phyloP scores from a whole-genome alignment of 37 sponge, comb jelly and placozoan genomes.

The Bolinopsis microptera region DNA sequence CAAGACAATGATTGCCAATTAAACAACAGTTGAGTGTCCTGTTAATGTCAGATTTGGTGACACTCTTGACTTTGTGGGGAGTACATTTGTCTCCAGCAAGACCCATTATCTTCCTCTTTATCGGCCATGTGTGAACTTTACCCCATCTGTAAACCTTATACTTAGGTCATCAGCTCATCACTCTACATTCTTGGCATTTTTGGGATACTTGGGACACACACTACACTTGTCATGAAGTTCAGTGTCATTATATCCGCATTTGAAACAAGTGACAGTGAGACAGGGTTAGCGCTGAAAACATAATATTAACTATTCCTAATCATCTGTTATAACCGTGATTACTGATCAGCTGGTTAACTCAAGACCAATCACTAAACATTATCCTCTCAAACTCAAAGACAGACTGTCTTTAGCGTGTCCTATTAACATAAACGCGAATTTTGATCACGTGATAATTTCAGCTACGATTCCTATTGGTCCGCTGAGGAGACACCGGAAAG shows the following conservation, averaged over 20 bases:
- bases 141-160: not conserved
- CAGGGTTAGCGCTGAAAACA: no score
- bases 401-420: no score
- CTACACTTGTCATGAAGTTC: no score
- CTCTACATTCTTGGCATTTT: not conserved
- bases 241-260: no score
- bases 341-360: no score
- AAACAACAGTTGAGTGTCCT: not conserved
- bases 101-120: not conserved
- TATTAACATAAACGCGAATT: no score
- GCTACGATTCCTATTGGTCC: conserved; percentile 62
- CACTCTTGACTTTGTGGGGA: not conserved
- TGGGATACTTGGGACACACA: not conserved
- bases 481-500: conserved; percentile 47
- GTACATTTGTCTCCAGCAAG: not conserved
- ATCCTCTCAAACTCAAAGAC: no score
- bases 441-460: no score
- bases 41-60: not conserved
- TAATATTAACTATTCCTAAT: no score
- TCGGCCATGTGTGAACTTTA: not conserved
- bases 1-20: not conserved
- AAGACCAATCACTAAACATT: no score
- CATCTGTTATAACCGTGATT: no score
- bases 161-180: not conserved
- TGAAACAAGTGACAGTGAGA: no score